Evolutionary conservation across 1,140 invertebrate genomes (phyloP).

Genomic region (Laupala kohalensis): DNA sequence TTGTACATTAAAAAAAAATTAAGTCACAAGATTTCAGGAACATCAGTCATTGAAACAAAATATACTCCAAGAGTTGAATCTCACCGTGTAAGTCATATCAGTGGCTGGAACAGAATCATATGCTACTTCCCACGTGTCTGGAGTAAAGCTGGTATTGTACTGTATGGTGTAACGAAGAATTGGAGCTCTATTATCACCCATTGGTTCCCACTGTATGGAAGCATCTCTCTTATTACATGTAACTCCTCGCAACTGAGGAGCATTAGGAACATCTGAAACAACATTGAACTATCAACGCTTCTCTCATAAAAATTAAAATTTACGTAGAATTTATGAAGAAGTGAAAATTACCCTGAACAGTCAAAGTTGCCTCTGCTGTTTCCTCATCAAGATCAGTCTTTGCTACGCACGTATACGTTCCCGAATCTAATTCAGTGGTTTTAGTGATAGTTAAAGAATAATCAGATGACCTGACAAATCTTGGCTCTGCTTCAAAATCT

Average conservation of each 20-base stretch:
- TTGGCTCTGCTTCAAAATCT: slow-evolving; percentile 73
- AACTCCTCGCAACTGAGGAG: slow-evolving; percentile 53
- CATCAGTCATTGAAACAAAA: no score
- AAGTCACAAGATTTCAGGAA: no score
- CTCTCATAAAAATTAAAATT: background rate
- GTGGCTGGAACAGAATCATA: slow-evolving; percentile 63
- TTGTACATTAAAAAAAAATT: no score
- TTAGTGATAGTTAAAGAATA: slow-evolving; percentile 88
- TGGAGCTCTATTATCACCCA: slow-evolving; percentile 87
- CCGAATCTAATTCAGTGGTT: slow-evolving; percentile 87
- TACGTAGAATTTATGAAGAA: background rate
- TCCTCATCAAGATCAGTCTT: slow-evolving; percentile 76
- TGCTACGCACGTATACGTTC: slow-evolving; percentile 91
- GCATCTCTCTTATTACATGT: slow-evolving; percentile 57
- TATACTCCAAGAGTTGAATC: no score
- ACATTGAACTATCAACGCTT: slow-evolving; percentile 12
- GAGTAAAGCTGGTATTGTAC: slow-evolving; percentile 87
- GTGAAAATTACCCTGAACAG: slow-evolving; percentile 57
- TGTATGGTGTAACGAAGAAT: slow-evolving; percentile 86
- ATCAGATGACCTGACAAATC: slow-evolving; percentile 71
- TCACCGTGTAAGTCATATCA: slow-evolving; percentile 53
- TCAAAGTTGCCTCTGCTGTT: slow-evolving; percentile 70
- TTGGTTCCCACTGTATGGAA: slow-evolving; percentile 67
- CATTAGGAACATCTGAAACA: slow-evolving; percentile 74
- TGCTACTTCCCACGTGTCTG: slow-evolving; percentile 77